phyloP scores from a whole-genome alignment of 2,888 invertebrate species.

The Hirtodrosophila histrioides region DNA sequence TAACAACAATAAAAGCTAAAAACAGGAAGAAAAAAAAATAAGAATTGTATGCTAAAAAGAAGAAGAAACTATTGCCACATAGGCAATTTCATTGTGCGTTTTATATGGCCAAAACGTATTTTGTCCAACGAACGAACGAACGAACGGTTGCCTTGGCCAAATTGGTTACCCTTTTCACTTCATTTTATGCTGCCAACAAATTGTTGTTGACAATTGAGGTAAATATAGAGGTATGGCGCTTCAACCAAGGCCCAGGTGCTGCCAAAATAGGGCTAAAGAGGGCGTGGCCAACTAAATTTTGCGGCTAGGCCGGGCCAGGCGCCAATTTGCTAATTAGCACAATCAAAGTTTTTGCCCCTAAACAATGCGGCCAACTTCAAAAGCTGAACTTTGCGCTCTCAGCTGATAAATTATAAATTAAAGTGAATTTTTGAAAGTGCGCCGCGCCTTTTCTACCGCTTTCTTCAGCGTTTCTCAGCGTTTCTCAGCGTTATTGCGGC shows the following conservation, averaged over 20 bases:
- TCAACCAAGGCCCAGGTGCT: too few species aligned
- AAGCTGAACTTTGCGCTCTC: constrained; percentile 34
- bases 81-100: constrained; percentile 72
- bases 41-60: constrained; percentile 24
- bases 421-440: constrained; percentile 67
- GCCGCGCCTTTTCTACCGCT: background rate
- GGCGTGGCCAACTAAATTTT: constrained; percentile 1
- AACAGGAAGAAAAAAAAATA: constrained; percentile 11
- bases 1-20: constrained; percentile 69
- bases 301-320: constrained; percentile 17
- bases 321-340: constrained; percentile 70
- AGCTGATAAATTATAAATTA: constrained; percentile 74
- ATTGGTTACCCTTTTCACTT: constrained; percentile 78
- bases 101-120: constrained; percentile 46
- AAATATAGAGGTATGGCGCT: constrained; percentile 1
- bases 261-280: background rate
- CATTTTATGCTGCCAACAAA: constrained; percentile 65
- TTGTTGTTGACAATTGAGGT: constrained; percentile 49
- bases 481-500: constrained; percentile 12
- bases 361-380: constrained; percentile 52
- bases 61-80: constrained; percentile 71
- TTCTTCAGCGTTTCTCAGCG: background rate
- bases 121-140: constrained; percentile 23
- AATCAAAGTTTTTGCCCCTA: constrained; percentile 65
- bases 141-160: constrained; percentile 31